A percentile compares a stretch with the other conserved stretches of the same genome.
Evolutionary conservation across 2,113 vertebrate species (phyloP).

Genomic region (Thalassarche chlororhynchos): DNA sequence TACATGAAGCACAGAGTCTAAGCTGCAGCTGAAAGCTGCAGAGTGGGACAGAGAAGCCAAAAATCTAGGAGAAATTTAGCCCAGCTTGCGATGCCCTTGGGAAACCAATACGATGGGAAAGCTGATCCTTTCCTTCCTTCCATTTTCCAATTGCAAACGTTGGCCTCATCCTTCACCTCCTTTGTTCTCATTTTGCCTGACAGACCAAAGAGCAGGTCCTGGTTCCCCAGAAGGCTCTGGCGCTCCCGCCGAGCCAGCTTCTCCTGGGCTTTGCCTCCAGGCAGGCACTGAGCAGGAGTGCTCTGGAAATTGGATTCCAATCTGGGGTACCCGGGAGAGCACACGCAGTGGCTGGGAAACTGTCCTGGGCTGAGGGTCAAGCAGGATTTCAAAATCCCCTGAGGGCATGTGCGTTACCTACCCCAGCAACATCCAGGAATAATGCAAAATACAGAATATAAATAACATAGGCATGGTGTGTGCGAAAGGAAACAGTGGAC

Average conservation of each 20-base stretch:
- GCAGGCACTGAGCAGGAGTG: not conserved
- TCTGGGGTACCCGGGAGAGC: not conserved
- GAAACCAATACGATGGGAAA: not conserved
- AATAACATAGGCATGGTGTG: not conserved
- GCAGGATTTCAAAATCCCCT: not conserved
- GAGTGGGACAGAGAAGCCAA: not conserved
- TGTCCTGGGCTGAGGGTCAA: not conserved
- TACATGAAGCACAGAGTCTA: not conserved
- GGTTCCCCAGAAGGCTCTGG: not conserved
- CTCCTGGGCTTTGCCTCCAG: not conserved
- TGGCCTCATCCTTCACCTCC: not conserved
- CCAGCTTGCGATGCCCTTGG: not conserved
- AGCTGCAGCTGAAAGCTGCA: not conserved
- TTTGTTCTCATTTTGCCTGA: not conserved
- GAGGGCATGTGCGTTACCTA: accelerated
- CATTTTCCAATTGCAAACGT: not conserved
- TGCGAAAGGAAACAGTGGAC: accelerated
- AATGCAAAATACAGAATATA: not conserved
- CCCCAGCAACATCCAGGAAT: not conserved
- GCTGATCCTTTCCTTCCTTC: not conserved
- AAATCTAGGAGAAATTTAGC: not conserved
- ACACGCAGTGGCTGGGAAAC: not conserved
- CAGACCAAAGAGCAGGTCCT: not conserved
- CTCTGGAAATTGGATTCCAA: not conserved
- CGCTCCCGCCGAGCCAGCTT: not conserved